Conservation (phyloP, 2,797 vertebrate species). For the Intellagama lesueurii region DNA sequence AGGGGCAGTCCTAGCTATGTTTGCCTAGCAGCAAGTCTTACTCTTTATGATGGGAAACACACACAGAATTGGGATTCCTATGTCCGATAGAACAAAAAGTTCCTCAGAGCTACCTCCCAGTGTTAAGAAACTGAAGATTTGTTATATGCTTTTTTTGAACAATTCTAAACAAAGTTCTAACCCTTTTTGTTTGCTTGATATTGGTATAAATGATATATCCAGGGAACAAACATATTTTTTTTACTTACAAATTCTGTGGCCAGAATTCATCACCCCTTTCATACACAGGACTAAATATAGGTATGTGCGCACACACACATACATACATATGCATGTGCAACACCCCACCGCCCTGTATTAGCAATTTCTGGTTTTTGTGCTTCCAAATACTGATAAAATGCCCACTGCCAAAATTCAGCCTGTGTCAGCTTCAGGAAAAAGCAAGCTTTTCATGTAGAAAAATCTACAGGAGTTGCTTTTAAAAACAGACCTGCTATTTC, state of each 20-base stretch:
- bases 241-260: not conserved
- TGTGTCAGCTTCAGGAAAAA: not conserved
- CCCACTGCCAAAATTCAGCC: not conserved
- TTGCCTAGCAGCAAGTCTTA: not conserved
- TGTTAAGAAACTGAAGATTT: slow-evolving; percentile 59
- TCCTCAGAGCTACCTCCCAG: slow-evolving; percentile 30
- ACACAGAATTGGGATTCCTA: slow-evolving; percentile 50
- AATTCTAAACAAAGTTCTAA: slow-evolving; percentile 2
- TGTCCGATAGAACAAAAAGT: slow-evolving; percentile 62
- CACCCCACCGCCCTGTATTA: not conserved
- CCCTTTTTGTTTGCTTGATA: not conserved
- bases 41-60: not conserved
- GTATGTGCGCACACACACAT: not conserved
- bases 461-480: not conserved
- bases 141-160: not conserved
- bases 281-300: too few relatives aligned
- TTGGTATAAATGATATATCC: not conserved
- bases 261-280: not conserved
- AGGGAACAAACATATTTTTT: not conserved
- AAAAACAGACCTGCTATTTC: not conserved
- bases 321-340: too few relatives aligned
- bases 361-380: not conserved
- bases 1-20: slow-evolving; percentile 4
- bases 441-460: not conserved
- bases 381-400: not conserved